Evolutionary conservation across 2,113 vertebrate species (phyloP).

Genomic region (Tupaia tana): DNA sequence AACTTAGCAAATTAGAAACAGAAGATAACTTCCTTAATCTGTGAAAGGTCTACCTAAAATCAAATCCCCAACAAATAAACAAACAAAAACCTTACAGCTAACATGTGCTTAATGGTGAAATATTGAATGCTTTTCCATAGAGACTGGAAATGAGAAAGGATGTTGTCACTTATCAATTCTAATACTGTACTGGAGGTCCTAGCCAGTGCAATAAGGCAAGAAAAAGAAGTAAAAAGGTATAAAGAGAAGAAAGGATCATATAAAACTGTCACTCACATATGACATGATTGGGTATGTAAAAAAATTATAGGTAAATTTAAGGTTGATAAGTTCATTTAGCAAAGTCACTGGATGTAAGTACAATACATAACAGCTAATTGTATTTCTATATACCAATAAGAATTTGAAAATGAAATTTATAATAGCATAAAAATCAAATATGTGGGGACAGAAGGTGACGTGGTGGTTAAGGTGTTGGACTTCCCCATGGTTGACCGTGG

Average conservation of each 20-base stretch:
- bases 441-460: no score
- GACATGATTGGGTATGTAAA: not conserved
- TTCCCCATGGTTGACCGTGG: no score
- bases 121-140: not conserved
- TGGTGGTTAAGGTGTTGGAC: no score
- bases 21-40: not conserved
- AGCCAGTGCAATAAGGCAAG: not conserved
- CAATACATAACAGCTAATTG: not conserved
- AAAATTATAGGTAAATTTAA: not conserved
- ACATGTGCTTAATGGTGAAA: not conserved
- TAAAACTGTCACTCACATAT: not conserved
- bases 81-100: not conserved
- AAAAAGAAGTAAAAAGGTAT: slow-evolving; percentile 28
- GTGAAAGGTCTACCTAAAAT: not conserved
- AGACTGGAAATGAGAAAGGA: not conserved
- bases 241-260: not conserved
- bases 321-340: slow-evolving; percentile 6
- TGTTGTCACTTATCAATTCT: not conserved
- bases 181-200: not conserved
- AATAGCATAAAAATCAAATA: not conserved
- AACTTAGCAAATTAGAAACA: not conserved
- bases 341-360: not conserved
- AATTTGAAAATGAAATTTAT: not conserved
- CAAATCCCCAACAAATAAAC: not conserved
- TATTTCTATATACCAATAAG: not conserved